Conservation (phyloP, 2,113 vertebrate species). For the Entelurus aequoreus region DNA sequence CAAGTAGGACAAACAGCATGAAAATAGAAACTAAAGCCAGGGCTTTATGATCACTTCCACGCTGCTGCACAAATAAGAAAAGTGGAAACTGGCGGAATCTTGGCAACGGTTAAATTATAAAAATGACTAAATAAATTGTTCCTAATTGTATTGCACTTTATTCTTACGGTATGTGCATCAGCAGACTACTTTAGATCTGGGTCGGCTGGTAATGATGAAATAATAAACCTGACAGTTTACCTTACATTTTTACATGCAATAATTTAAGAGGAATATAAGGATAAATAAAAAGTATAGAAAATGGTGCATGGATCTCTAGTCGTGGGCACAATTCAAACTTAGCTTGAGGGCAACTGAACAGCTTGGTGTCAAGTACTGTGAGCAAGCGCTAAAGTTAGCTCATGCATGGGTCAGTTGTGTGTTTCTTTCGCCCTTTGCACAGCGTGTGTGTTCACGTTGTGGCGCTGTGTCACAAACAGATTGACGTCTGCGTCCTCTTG, state of each 20-base stretch:
- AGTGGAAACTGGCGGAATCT: background rate
- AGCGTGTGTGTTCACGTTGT: background rate
- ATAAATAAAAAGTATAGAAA: background rate
- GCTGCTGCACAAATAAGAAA: background rate
- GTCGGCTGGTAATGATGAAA: background rate
- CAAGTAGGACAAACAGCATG: constrained; percentile 1
- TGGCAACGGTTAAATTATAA: background rate
- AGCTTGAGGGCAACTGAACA: background rate
- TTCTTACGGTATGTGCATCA: background rate
- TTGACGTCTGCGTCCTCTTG: background rate
- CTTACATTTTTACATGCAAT: too few relatives aligned
- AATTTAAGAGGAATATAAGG: too few relatives aligned
- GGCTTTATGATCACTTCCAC: background rate
- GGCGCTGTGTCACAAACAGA: background rate
- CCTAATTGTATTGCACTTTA: background rate
- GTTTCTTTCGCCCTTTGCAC: background rate
- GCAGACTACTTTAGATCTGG: background rate
- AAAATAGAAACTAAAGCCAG: constrained; percentile 1
- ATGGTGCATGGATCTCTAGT: background rate
- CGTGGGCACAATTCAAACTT: background rate
- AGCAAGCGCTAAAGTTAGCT: background rate
- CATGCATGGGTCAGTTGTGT: background rate
- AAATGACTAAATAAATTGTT: background rate
- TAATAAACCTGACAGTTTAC: too few relatives aligned
- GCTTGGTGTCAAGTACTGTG: background rate